Percentiles rank a stretch among this genome's conserved stretches.
These are phyloP conservation scores for Momotus momota DNA, from an alignment of 2,797 vertebrate genomes.

Conservation along the genomic window DNA sequence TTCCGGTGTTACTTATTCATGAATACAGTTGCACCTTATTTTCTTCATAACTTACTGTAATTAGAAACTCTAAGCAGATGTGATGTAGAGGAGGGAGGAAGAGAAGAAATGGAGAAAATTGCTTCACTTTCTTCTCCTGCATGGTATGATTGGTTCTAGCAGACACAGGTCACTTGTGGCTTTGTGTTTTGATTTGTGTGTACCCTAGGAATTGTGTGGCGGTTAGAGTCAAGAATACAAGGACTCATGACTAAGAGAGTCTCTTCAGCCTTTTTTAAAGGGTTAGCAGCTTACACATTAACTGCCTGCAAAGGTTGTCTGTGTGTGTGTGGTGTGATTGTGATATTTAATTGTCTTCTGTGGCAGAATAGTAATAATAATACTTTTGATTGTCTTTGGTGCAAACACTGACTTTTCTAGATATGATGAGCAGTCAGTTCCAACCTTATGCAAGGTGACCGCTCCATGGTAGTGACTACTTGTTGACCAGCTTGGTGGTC, in stretches of 20 bases:
- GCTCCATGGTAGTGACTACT: background rate
- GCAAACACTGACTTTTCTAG: background rate
- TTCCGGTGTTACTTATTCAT: background rate
- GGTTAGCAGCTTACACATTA: background rate
- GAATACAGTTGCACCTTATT: background rate
- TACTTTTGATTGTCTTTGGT: background rate
- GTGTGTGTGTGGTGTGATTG: background rate
- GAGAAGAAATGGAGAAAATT: background rate
- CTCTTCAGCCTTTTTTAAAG: background rate
- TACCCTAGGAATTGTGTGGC: background rate
- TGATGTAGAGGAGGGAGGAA: rapidly evolving
- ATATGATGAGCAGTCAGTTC: background rate
- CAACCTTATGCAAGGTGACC: background rate
- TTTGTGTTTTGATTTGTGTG: background rate
- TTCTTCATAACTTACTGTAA: background rate
- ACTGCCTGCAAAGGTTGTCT: background rate
- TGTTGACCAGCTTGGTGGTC: background rate
- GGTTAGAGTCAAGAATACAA: background rate
- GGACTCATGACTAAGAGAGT: background rate
- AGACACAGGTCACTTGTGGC: rapidly evolving
- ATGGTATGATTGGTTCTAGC: background rate
- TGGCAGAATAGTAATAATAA: background rate
- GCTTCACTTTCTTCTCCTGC: background rate
- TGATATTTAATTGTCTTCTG: background rate
- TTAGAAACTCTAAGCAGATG: background rate